Evolutionary conservation across 2,888 invertebrate genomes (phyloP).

Genomic region (Nomada flava): DNA sequence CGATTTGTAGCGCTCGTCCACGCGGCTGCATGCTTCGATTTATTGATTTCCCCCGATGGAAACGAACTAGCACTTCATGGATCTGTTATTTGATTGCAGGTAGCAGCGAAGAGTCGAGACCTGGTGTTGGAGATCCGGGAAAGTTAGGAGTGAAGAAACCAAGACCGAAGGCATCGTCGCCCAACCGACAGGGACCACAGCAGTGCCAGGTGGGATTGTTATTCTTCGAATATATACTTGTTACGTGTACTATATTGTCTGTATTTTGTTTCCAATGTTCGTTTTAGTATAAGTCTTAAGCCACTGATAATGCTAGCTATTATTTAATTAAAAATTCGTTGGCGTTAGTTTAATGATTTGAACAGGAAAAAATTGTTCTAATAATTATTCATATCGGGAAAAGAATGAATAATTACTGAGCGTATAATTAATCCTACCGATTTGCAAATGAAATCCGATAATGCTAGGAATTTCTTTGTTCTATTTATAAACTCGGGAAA

Average conservation of each 20-base stretch:
- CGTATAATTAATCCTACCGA: no score
- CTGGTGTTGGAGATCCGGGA: constrained; percentile 85
- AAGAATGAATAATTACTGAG: no score
- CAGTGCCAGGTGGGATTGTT: constrained; percentile 92
- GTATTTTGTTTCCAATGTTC: no score
- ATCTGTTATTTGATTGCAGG: constrained; percentile 77
- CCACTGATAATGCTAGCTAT: no score
- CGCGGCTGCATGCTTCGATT: constrained; percentile 21
- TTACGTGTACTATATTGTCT: no score
- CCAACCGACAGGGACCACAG: constrained; percentile 95
- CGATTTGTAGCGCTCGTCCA: constrained; percentile 3
- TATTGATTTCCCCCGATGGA: constrained; percentile 11
- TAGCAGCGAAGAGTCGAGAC: constrained; percentile 86
- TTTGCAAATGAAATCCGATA: no score
- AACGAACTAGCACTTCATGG: constrained; percentile 26
- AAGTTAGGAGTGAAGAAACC: constrained; percentile 88
- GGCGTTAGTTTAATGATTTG: no score
- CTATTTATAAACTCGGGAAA: no score
- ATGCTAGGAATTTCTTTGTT: background rate
- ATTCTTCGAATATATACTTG: background rate
- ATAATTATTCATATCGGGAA: no score
- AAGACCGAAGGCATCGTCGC: constrained; percentile 94
- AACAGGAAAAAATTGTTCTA: no score
- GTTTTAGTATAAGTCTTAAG: no score
- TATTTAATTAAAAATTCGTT: no score